Conservation (phyloP, 2,113 vertebrate genomes). For the Callionymus lyra region DNA sequence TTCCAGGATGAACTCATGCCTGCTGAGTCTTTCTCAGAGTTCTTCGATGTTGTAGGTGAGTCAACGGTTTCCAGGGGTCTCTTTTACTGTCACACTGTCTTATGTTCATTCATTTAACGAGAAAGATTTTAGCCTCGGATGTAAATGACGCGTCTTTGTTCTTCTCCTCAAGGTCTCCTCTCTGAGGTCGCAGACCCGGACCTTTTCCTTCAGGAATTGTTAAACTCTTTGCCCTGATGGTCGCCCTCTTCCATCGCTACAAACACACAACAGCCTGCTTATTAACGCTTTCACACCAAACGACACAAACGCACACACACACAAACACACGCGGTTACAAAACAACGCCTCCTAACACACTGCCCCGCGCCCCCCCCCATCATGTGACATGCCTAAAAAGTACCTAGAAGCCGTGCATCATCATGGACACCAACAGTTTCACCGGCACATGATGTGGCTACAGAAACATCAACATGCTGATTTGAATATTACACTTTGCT, state of each 20-base stretch:
- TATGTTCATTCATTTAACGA: not conserved
- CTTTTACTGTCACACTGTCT: not conserved
- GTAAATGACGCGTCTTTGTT: not conserved
- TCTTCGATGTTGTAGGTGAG: slow-evolving; percentile 90
- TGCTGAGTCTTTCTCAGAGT: slow-evolving; percentile 89
- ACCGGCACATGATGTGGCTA: no score
- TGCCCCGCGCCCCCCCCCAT: slow-evolving; percentile 25
- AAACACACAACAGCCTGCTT: slow-evolving; percentile 25
- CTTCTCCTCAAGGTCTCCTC: slow-evolving; percentile 75
- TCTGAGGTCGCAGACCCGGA: slow-evolving; percentile 85
- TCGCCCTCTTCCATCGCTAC: slow-evolving; percentile 13
- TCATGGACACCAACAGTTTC: no score
- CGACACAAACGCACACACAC: slow-evolving; percentile 30
- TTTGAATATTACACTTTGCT: no score
- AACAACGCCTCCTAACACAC: not conserved
- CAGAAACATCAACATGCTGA: not conserved
- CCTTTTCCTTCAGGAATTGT: slow-evolving; percentile 86
- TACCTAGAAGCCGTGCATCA: slow-evolving; percentile 8
- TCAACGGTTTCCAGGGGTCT: no score
- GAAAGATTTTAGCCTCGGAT: not conserved
- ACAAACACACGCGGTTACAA: not conserved
- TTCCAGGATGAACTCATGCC: slow-evolving; percentile 99
- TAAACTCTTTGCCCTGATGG: slow-evolving; percentile 91
- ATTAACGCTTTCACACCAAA: slow-evolving; percentile 27
- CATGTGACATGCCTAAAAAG: slow-evolving; percentile 35